Conservation (phyloP, 2,797 vertebrate species). For the Bryconaethiops microstoma region DNA sequence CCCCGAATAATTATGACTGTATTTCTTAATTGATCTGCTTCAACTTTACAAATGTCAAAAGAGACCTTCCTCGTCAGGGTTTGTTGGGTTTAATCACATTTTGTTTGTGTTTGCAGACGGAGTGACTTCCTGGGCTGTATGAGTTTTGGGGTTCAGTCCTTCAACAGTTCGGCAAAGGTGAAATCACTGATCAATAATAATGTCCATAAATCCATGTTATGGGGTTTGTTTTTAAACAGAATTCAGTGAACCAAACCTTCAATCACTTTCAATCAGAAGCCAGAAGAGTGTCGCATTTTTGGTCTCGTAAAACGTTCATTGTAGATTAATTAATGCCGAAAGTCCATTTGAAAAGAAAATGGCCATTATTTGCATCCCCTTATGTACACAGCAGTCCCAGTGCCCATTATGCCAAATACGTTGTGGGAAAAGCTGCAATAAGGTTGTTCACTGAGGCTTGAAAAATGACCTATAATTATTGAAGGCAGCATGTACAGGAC, state of each 20-base stretch:
- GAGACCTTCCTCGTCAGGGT: neutral
- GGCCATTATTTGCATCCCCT: conserved; percentile 25
- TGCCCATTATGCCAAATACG: conserved; percentile 34
- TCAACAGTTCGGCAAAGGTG: conserved; percentile 79
- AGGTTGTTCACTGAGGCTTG: conserved; percentile 37
- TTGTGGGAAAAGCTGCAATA: conserved; percentile 22
- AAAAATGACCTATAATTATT: conserved; percentile 50
- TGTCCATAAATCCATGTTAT: neutral
- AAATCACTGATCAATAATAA: conserved; percentile 29
- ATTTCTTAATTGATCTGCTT: no score
- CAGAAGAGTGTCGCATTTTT: neutral
- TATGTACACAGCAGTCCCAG: conserved; percentile 22
- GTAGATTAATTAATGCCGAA: neutral
- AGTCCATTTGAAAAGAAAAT: neutral
- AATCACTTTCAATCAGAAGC: neutral
- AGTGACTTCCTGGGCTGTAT: conserved; percentile 78
- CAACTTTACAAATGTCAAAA: no score
- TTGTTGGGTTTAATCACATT: conserved; percentile 9
- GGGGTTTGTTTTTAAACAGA: neutral
- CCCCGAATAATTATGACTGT: no score
- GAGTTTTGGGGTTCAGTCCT: conserved; percentile 59
- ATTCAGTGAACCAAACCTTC: neutral
- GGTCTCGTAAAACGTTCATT: neutral
- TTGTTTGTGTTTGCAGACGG: conserved; percentile 57
- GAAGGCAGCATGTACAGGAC: conserved; percentile 8